phyloP scores from a whole-genome alignment of 2,113 vertebrate genomes.

The Dendropsophus ebraccatus region DNA sequence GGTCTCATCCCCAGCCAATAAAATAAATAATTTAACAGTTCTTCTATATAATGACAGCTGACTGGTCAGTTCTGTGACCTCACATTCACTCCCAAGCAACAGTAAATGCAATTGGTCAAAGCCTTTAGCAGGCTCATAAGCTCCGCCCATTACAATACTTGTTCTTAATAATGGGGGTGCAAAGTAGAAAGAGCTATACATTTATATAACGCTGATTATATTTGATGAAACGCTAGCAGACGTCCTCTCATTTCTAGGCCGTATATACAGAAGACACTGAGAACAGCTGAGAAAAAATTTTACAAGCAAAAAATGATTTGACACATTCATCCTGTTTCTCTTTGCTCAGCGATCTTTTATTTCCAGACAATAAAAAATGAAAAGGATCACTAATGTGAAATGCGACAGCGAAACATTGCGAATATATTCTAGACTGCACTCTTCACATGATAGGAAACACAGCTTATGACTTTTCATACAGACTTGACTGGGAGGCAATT shows the following conservation, averaged over 20 bases:
- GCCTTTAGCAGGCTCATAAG: too few species aligned
- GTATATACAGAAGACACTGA: not conserved
- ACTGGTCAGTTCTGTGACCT: too few species aligned
- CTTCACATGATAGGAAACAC: constrained; percentile 14
- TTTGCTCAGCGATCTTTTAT: constrained; percentile 56
- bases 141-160: too few species aligned
- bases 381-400: constrained; percentile 41
- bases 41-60: too few species aligned
- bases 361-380: constrained; percentile 45
- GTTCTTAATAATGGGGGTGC: too few species aligned
- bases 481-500: constrained; percentile 17
- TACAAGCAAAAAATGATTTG: not conserved
- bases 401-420: constrained; percentile 39
- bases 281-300: not conserved
- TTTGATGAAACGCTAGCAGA: too few species aligned
- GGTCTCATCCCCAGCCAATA: too few species aligned
- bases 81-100: too few species aligned
- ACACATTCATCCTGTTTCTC: not conserved
- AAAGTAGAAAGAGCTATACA: too few species aligned
- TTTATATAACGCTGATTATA: too few species aligned
- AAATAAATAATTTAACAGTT: too few species aligned
- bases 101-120: too few species aligned
- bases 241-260: not conserved
- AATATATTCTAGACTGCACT: constrained; percentile 34
- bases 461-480: not conserved